These are phyloP conservation scores for Crocallis elinguaria DNA, from an alignment of 2,888 invertebrate species.

Conservation along the genomic window DNA sequence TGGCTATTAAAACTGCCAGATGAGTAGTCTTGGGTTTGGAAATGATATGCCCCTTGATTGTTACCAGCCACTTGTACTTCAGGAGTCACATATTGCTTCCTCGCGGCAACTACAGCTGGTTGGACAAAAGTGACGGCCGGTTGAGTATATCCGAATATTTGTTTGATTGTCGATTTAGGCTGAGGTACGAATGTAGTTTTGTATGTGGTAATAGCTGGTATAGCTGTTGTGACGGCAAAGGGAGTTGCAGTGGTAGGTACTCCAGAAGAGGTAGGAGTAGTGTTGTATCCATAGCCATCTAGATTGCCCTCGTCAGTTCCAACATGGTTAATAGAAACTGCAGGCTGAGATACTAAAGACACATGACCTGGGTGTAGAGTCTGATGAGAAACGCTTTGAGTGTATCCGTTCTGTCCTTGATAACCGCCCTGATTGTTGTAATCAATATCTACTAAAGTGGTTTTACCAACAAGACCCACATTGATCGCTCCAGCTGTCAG, in stretches of 20 bases:
- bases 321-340: constrained; percentile 69
- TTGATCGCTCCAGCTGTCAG: constrained; percentile 78
- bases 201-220: constrained; percentile 60
- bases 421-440: constrained; percentile 61
- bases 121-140: constrained; percentile 75
- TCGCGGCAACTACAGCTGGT: constrained; percentile 62
- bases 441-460: constrained; percentile 69
- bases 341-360: constrained; percentile 62
- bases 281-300: constrained; percentile 67
- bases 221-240: constrained; percentile 66
- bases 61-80: constrained; percentile 58
- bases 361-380: constrained; percentile 59
- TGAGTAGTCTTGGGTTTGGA: constrained; percentile 47
- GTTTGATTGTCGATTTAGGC: constrained; percentile 71
- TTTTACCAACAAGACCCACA: constrained; percentile 79
- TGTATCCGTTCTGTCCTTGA: constrained; percentile 44
- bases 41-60: constrained; percentile 63
- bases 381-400: constrained; percentile 47
- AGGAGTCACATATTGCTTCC: constrained; percentile 54
- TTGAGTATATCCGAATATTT: constrained; percentile 75
- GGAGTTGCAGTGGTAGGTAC: constrained; percentile 75
- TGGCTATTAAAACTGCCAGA: constrained; percentile 16
- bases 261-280: constrained; percentile 74
- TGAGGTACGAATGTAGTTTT: constrained; percentile 71
- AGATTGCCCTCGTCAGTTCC: constrained; percentile 68